Conservation (phyloP, 2,113 vertebrate genomes). For the Phrynosoma blainvillii region DNA sequence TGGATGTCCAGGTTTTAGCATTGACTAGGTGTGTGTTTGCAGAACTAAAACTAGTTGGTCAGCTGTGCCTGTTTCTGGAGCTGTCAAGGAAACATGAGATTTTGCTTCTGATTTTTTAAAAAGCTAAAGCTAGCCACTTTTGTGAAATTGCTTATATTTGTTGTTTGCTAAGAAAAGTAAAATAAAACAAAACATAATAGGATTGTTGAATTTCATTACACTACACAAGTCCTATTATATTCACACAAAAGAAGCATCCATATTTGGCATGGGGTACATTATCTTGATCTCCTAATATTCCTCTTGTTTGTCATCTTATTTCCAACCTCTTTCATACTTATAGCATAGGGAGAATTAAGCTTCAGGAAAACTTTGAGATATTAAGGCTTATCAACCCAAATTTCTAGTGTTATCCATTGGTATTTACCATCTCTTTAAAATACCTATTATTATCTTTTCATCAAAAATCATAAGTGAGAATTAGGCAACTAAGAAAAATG, state of each 20-base stretch:
- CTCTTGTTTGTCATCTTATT: not conserved
- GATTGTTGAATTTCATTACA: not conserved
- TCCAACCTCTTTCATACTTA: not conserved
- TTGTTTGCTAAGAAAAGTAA: conserved; percentile 27
- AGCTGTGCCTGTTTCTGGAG: too few species aligned
- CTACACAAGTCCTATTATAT: conserved; percentile 23
- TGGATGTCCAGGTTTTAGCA: too few species aligned
- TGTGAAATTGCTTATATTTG: conserved; percentile 13
- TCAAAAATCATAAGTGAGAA: conserved; percentile 42
- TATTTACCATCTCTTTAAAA: conserved; percentile 16
- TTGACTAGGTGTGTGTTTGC: too few species aligned
- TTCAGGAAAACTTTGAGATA: not conserved
- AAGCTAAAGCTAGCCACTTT: conserved; percentile 20
- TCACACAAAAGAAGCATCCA: not conserved
- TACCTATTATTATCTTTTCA: conserved; percentile 32
- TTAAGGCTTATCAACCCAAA: not conserved
- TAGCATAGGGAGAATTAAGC: conserved; percentile 9
- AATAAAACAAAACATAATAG: conserved; percentile 18
- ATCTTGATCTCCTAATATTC: not conserved
- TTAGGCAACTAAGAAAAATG: conserved; percentile 46
- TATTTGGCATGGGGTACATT: not conserved
- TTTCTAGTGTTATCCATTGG: not conserved
- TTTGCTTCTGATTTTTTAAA: conserved; percentile 21
- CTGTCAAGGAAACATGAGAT: conserved; percentile 14
- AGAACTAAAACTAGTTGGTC: too few species aligned